These are phyloP conservation scores for Quadriops clusia DNA, from an alignment of 2,888 invertebrate species.

Conservation along the genomic window DNA sequence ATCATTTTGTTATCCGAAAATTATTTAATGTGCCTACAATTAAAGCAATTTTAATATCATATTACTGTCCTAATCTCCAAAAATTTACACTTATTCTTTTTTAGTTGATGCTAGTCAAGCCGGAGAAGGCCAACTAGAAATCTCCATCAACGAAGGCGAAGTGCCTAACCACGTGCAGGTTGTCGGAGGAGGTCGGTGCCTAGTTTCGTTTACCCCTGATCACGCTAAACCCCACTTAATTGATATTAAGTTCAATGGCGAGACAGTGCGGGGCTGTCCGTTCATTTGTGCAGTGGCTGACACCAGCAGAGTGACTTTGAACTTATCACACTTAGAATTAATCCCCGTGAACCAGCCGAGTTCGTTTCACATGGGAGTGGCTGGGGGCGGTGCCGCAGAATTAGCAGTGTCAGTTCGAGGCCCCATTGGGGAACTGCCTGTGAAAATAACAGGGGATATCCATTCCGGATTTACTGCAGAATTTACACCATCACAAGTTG, in stretches of 20 bases:
- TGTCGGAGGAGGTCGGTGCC: slow-evolving; percentile 86
- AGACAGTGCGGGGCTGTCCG: slow-evolving; percentile 83
- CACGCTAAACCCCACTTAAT: slow-evolving; percentile 83
- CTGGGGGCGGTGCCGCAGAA: slow-evolving; percentile 65
- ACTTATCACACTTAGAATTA: slow-evolving; percentile 64
- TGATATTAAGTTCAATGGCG: slow-evolving; percentile 92
- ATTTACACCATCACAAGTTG: slow-evolving; percentile 88
- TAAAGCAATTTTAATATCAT: background rate
- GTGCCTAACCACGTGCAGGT: slow-evolving; percentile 97
- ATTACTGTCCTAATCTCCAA: background rate
- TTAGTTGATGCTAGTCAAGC: slow-evolving; percentile 96
- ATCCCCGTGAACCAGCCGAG: slow-evolving; percentile 75
- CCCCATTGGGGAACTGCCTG: slow-evolving; percentile 77
- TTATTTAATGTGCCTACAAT: no score
- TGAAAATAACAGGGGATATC: slow-evolving; percentile 79
- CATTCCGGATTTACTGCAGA: slow-evolving; percentile 81
- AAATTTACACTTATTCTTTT: slow-evolving; percentile 32
- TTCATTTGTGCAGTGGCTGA: slow-evolving; percentile 78
- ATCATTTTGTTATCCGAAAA: no score
- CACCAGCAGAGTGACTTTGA: slow-evolving; percentile 62
- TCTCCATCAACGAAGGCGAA: slow-evolving; percentile 97
- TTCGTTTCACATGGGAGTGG: slow-evolving; percentile 68
- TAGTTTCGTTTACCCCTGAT: slow-evolving; percentile 91
- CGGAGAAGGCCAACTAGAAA: slow-evolving; percentile 98
- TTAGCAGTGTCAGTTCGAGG: slow-evolving; percentile 80